Evolutionary conservation across 2,797 vertebrate species (phyloP).

Genomic region (Pitangus sulphuratus): DNA sequence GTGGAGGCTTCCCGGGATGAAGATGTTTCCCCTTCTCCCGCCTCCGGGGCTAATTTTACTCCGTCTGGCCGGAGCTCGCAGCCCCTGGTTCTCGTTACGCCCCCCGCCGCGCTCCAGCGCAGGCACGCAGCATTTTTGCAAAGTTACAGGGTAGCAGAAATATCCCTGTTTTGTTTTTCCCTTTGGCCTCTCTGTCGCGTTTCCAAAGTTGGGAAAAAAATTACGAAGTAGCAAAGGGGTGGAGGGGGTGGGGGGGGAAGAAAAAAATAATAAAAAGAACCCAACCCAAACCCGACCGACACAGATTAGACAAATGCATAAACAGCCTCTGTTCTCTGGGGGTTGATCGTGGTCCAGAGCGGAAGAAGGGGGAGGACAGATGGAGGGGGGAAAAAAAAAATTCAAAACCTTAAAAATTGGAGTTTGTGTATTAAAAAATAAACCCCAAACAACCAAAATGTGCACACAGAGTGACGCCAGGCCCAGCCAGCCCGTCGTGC

Average conservation of each 20-base stretch:
- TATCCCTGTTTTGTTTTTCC: neutral
- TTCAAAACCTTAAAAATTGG: neutral
- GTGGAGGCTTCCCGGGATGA: neutral
- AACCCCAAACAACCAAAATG: neutral
- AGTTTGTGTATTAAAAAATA: neutral
- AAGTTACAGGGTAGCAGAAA: slow-evolving; percentile 47
- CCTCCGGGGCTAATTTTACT: slow-evolving; percentile 34
- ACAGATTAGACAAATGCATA: neutral
- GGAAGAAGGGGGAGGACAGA: neutral
- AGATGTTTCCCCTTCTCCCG: neutral
- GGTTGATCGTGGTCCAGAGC: neutral
- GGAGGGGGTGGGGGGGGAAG: rapidly evolving
- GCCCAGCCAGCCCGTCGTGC: neutral
- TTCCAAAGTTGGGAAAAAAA: slow-evolving; percentile 56
- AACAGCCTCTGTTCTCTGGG: neutral
- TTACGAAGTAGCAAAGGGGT: neutral
- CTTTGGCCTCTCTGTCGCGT: neutral
- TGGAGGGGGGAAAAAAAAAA: neutral
- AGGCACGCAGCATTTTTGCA: slow-evolving; percentile 38
- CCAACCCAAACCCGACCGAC: neutral
- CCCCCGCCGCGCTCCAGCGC: neutral
- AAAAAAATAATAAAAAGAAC: neutral
- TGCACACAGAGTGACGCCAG: rapidly evolving
- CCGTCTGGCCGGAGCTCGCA: slow-evolving; percentile 11
- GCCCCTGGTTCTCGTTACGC: slow-evolving; percentile 40